These are phyloP conservation scores for Alfaro cultratus DNA, from an alignment of 2,797 vertebrate genomes.

Conservation along the genomic window DNA sequence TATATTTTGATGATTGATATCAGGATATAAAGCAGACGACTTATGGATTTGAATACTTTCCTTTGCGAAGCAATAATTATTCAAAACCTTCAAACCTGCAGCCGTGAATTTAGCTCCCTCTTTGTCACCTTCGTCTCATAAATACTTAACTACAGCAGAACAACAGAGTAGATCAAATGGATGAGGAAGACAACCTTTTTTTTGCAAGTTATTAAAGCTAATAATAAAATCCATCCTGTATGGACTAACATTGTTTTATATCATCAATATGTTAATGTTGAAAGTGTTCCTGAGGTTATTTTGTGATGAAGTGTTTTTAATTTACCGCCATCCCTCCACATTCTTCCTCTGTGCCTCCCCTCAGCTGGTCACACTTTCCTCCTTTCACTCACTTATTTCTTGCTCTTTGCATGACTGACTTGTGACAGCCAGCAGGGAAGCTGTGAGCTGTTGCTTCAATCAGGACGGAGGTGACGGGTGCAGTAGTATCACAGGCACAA, in stretches of 20 bases:
- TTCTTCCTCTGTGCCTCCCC: constrained; percentile 1
- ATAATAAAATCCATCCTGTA: constrained; percentile 53
- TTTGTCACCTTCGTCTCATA: constrained; percentile 61
- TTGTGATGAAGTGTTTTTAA: constrained; percentile 67
- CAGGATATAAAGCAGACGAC: not conserved
- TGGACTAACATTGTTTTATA: constrained; percentile 37
- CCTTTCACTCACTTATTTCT: constrained; percentile 22
- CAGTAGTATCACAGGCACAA: constrained; percentile 8
- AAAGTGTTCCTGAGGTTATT: constrained; percentile 48
- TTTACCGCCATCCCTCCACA: not conserved
- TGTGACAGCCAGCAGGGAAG: constrained; percentile 20
- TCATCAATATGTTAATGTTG: constrained; percentile 46
- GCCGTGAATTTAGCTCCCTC: constrained; percentile 50
- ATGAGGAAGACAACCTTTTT: constrained; percentile 13
- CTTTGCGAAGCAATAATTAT: constrained; percentile 18
- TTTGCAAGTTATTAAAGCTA: constrained; percentile 58
- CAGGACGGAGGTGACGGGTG: not conserved
- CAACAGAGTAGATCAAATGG: constrained; percentile 50
- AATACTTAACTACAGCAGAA: constrained; percentile 65
- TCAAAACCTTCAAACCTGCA: constrained; percentile 31
- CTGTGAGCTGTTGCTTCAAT: constrained; percentile 51
- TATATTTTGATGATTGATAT: not conserved
- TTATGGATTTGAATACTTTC: not conserved
- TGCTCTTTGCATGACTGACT: constrained; percentile 23
- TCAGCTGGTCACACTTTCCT: not conserved